Conservation (phyloP, 2,888 invertebrate species). For the Cheilosia scutellata region DNA sequence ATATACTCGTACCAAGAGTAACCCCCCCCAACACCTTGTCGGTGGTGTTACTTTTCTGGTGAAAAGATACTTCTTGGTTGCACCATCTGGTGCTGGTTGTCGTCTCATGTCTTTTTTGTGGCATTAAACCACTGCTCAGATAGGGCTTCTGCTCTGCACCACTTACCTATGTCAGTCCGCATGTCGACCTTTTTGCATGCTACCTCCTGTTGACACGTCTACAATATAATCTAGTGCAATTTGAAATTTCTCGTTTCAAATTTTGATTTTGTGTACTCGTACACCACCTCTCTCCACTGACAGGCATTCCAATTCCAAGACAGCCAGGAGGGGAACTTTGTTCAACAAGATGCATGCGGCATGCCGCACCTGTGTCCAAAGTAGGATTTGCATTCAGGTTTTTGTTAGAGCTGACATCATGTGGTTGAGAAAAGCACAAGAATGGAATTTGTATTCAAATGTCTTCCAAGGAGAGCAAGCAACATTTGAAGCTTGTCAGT, state of each 20-base stretch:
- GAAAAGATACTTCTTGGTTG: conserved; percentile 37
- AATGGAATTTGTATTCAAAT: conserved; percentile 49
- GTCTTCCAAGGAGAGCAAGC: conserved; percentile 22
- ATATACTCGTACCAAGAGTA: not conserved
- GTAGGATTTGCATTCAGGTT: conserved; percentile 72
- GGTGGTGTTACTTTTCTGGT: not conserved
- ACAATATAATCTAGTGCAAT: conserved; percentile 73
- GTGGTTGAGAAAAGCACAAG: conserved; percentile 52
- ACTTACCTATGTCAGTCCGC: conserved; percentile 73
- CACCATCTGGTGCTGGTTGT: conserved; percentile 65
- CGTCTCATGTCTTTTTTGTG: conserved; percentile 58
- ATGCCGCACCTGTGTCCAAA: conserved; percentile 71
- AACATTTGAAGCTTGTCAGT: conserved; percentile 5
- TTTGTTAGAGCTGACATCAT: conserved; percentile 56
- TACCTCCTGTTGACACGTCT: conserved; percentile 75
- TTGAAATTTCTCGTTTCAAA: conserved; percentile 66
- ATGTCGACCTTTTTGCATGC: conserved; percentile 73
- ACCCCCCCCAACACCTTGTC: conserved; percentile 23
- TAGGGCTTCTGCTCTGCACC: conserved; percentile 17
- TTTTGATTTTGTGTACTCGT: conserved; percentile 69
- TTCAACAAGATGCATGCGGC: conserved; percentile 64
- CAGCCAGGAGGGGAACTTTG: conserved; percentile 45
- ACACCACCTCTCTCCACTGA: conserved; percentile 8
- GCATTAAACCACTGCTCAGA: conserved; percentile 59
- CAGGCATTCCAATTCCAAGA: conserved; percentile 45